phyloP scores from a whole-genome alignment of 2,113 vertebrate genomes.

The Sterrhoptilus dennistouni region DNA sequence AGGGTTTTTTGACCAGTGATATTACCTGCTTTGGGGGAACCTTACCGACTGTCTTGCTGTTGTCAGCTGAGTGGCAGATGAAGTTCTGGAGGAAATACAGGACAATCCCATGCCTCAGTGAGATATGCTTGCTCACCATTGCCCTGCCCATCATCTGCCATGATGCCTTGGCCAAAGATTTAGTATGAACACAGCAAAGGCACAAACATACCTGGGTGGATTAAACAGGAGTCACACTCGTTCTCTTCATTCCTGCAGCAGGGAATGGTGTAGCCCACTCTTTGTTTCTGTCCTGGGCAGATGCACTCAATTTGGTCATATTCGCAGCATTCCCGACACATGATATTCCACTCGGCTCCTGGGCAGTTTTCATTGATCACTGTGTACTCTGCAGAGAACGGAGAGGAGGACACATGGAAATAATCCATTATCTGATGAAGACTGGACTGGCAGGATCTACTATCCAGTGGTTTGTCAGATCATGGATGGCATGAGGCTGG shows the following conservation, averaged over 20 bases:
- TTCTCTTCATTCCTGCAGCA: constrained; percentile 95
- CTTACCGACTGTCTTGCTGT: neutral
- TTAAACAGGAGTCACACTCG: constrained; percentile 95
- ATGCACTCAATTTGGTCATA: constrained; percentile 91
- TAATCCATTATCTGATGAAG: neutral
- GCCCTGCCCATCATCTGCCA: neutral
- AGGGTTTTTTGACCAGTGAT: neutral
- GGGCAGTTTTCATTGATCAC: constrained; percentile 91
- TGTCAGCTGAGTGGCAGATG: neutral
- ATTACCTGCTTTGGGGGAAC: neutral
- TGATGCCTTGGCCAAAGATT: neutral
- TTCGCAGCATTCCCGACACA: constrained; percentile 96
- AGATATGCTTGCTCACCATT: neutral
- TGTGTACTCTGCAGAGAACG: constrained; percentile 83
- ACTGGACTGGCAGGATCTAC: neutral
- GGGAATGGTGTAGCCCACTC: constrained; percentile 93
- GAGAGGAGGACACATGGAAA: neutral
- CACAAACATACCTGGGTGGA: constrained; percentile 86
- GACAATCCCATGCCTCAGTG: neutral
- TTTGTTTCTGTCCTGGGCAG: constrained; percentile 88
- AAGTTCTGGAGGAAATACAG: neutral
- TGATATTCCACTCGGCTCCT: constrained; percentile 93
- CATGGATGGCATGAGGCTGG: neutral
- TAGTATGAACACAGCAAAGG: rapidly evolving
- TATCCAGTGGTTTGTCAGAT: neutral